These are phyloP conservation scores for Tetragonula clypearis DNA, from an alignment of 1,140 invertebrate genomes.

Conservation along the genomic window DNA sequence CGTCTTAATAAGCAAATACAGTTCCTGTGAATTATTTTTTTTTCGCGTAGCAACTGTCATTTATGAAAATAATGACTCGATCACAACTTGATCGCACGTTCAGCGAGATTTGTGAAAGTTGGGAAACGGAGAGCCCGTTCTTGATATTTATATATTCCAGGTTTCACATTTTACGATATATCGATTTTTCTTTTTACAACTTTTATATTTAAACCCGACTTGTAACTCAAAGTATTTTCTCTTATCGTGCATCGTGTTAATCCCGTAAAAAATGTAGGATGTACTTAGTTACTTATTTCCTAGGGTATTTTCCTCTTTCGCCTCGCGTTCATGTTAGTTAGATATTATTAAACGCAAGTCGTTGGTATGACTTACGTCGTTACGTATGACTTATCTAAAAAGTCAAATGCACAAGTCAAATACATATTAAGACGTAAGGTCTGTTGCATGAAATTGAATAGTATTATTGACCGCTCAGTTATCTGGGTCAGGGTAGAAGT, in stretches of 20 bases:
- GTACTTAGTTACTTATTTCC: not conserved
- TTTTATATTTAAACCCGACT: not conserved
- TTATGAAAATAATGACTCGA: not conserved
- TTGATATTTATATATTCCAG: not conserved
- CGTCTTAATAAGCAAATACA: no score
- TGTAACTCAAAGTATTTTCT: not conserved
- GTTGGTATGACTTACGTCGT: not conserved
- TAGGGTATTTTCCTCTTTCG: not conserved
- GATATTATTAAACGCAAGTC: not conserved
- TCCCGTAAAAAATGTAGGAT: not conserved
- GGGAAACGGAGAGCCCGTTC: not conserved
- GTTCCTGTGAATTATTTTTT: no score
- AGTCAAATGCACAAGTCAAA: not conserved
- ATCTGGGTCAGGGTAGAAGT: not conserved
- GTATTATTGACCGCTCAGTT: not conserved
- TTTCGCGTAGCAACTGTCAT: no score
- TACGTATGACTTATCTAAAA: not conserved
- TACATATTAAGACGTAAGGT: not conserved
- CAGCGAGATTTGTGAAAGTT: not conserved
- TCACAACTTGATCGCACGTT: not conserved
- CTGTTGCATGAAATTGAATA: not conserved
- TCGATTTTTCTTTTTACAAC: not conserved
- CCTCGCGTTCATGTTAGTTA: not conserved
- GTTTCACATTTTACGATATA: not conserved
- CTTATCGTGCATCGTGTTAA: not conserved